Evolutionary conservation across 1,140 invertebrate species (phyloP).

Genomic region (Stenopsyche tienmushanensis): DNA sequence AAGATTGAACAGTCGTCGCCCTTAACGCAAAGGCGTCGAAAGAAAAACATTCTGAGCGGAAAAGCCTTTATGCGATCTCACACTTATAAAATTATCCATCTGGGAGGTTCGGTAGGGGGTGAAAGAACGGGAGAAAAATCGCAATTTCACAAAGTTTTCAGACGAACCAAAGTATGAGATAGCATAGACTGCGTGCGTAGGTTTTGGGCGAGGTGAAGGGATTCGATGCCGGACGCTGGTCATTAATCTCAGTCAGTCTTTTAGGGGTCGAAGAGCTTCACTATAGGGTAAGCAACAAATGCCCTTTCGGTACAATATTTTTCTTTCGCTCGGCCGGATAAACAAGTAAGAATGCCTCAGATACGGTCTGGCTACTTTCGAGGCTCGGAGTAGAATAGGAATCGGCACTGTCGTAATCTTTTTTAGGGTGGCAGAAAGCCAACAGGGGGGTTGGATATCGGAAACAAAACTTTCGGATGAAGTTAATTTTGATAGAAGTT

Average conservation of each 20-base stretch:
- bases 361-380: not conserved
- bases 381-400: not conserved
- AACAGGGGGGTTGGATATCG: too few relatives aligned
- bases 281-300: slow-evolving; percentile 18
- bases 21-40: not conserved
- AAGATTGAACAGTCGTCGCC: too few relatives aligned
- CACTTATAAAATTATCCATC: slow-evolving; percentile 26
- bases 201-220: slow-evolving; percentile 13
- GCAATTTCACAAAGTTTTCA: slow-evolving; percentile 22
- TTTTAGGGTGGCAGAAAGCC: not conserved
- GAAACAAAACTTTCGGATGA: too few relatives aligned
- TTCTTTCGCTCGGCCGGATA: slow-evolving; percentile 15
- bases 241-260: slow-evolving; percentile 39
- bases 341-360: not conserved
- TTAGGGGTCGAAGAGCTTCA: not conserved
- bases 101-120: not conserved
- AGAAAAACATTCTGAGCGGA: slow-evolving; percentile 17
- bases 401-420: not conserved
- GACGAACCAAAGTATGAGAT: slow-evolving; percentile 1
- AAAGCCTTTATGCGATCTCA: slow-evolving; percentile 17
- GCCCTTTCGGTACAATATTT: slow-evolving; percentile 11
- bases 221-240: slow-evolving; percentile 30
- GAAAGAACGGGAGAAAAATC: slow-evolving; percentile 11
- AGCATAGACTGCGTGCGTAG: not conserved
- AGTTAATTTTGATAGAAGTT: too few relatives aligned